phyloP scores from a whole-genome alignment of 2,113 vertebrate species.

The Odontesthes bonariensis region DNA sequence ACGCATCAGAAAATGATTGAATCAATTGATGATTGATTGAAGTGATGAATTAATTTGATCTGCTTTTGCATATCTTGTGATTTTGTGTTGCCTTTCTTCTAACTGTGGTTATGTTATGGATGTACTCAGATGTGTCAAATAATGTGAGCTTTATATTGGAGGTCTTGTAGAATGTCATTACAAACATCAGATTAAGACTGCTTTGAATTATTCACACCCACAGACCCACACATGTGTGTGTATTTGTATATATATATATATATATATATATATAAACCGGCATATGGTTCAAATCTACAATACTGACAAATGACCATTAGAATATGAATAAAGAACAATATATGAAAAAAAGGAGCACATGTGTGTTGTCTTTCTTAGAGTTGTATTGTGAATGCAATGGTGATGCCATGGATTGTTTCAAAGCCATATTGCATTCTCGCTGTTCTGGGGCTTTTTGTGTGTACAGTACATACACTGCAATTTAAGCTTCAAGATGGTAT shows the following conservation, averaged over 20 bases:
- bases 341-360: neutral
- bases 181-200: neutral
- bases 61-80: constrained; percentile 18
- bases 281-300: neutral
- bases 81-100: constrained; percentile 29
- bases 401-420: neutral
- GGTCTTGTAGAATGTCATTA: constrained; percentile 3
- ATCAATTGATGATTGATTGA: too few relatives aligned
- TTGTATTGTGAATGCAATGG: neutral
- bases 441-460: neutral
- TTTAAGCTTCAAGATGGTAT: too few relatives aligned
- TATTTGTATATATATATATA: too few relatives aligned
- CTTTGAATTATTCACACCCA: too few relatives aligned
- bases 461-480: too few relatives aligned
- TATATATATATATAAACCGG: too few relatives aligned
- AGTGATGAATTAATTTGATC: constrained; percentile 1
- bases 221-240: too few relatives aligned
- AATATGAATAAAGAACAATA: neutral
- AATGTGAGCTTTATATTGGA: constrained; percentile 19
- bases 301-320: neutral
- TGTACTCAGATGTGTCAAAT: constrained; percentile 22
- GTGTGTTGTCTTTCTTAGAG: neutral
- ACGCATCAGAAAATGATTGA: neutral
- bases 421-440: too few relatives aligned
- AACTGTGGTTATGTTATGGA: constrained; percentile 10